These are phyloP conservation scores for Choloepus didactylus DNA, from an alignment of 2,797 vertebrate genomes.

Conservation along the genomic window DNA sequence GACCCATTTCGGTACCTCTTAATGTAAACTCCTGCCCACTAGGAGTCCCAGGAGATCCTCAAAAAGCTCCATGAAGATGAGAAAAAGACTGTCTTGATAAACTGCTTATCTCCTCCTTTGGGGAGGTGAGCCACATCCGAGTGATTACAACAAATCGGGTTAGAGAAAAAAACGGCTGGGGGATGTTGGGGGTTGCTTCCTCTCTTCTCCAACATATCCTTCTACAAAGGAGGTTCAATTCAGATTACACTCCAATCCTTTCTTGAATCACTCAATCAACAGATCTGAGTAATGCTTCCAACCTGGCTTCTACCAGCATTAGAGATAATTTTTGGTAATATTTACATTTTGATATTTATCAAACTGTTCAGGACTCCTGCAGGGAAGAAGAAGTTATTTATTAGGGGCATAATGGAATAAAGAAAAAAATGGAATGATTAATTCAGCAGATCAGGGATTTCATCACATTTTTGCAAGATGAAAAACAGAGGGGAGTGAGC, in stretches of 20 bases:
- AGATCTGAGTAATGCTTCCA: not conserved
- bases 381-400: not conserved
- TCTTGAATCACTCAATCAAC: not conserved
- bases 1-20: not conserved
- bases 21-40: not conserved
- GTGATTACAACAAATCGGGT: not conserved
- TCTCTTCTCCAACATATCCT: not conserved
- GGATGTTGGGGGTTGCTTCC: not conserved
- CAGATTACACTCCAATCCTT: not conserved
- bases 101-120: not conserved
- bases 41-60: not conserved
- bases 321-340: slow-evolving; percentile 11
- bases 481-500: not conserved
- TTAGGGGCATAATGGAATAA: not conserved
- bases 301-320: not conserved
- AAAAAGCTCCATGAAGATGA: not conserved
- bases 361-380: not conserved
- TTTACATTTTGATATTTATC: not conserved
- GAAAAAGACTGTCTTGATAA: not conserved
- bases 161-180: not conserved
- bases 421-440: not conserved
- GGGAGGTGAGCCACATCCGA: not conserved
- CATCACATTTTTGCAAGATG: not conserved
- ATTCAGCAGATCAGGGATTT: not conserved
- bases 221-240: not conserved